These are phyloP conservation scores for Drosophila greeni DNA, from an alignment of 2,888 invertebrate genomes.

Conservation along the genomic window DNA sequence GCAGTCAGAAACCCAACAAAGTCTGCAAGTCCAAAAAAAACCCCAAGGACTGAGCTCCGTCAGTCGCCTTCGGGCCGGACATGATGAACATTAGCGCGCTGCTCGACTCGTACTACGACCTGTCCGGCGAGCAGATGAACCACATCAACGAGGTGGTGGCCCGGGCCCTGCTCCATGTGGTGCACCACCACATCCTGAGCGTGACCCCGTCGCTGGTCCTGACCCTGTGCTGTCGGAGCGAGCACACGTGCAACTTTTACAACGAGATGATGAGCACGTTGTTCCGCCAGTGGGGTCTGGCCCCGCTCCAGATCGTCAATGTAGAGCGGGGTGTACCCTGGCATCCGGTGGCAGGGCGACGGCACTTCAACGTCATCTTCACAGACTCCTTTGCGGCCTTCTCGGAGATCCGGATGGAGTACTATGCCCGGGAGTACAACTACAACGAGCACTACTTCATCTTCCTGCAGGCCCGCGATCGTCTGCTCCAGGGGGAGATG, in stretches of 20 bases:
- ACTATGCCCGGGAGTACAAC: slow-evolving; percentile 58
- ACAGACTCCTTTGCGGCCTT: slow-evolving; percentile 72
- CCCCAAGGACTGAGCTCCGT: too few relatives aligned
- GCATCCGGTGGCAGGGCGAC: slow-evolving; percentile 43
- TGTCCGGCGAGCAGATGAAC: slow-evolving; percentile 56
- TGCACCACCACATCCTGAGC: slow-evolving; percentile 57
- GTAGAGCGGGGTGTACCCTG: slow-evolving; percentile 36
- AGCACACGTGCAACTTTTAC: slow-evolving; percentile 63
- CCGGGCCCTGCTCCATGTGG: slow-evolving; percentile 59
- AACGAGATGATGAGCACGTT: slow-evolving; percentile 62
- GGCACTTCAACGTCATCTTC: slow-evolving; percentile 61
- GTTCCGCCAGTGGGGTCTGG: slow-evolving; percentile 56
- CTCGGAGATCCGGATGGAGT: slow-evolving; percentile 58
- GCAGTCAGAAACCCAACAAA: too few relatives aligned
- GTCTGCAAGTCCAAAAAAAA: too few relatives aligned
- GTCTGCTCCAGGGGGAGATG: slow-evolving; percentile 55
- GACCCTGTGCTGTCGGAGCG: slow-evolving; percentile 57
- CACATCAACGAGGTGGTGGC: slow-evolving; percentile 63
- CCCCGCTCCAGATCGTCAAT: slow-evolving; percentile 61
- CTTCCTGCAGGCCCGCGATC: slow-evolving; percentile 65
- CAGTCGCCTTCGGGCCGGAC: too few relatives aligned
- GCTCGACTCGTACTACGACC: slow-evolving; percentile 48
- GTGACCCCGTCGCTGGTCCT: slow-evolving; percentile 62
- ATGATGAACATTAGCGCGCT: slow-evolving; percentile 64
- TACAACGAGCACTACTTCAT: slow-evolving; percentile 71